Conservation (phyloP, 2,113 vertebrate species). For the Onychostoma macrolepis region DNA sequence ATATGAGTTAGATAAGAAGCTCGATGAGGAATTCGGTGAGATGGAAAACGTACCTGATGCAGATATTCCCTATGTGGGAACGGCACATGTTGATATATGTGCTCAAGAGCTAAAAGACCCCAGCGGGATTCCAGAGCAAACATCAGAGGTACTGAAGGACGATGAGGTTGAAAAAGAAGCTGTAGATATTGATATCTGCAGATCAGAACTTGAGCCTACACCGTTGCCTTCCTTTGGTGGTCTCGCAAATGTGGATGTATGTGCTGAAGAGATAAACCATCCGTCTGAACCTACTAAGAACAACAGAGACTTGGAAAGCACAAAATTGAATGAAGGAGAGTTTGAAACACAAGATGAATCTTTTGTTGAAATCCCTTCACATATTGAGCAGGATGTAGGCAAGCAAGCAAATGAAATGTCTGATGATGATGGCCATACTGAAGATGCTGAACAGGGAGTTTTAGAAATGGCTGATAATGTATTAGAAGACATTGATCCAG, state of each 20-base stretch:
- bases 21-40: conserved; percentile 33
- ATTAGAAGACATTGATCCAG: background rate
- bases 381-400: conserved; percentile 12
- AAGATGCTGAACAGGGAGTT: conserved; percentile 1
- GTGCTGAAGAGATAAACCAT: conserved; percentile 58
- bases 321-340: conserved; percentile 25
- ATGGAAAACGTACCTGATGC: background rate
- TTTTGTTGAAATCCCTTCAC: conserved; percentile 22
- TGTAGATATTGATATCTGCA: conserved; percentile 9
- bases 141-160: conserved; percentile 52
- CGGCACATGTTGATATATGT: conserved; percentile 47
- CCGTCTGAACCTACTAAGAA: conserved; percentile 26
- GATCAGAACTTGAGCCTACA: conserved; percentile 47
- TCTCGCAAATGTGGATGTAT: conserved; percentile 57
- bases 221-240: conserved; percentile 38
- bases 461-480: conserved; percentile 38
- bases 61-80: conserved; percentile 21
- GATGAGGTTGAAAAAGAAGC: conserved; percentile 43
- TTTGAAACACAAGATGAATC: conserved; percentile 36
- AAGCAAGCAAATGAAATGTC: conserved; percentile 25
- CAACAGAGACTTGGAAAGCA: conserved; percentile 46
- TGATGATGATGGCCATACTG: background rate
- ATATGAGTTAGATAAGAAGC: conserved; percentile 37
- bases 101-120: conserved; percentile 47
- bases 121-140: conserved; percentile 31